Conservation (phyloP, 2,113 vertebrate genomes). For the Dicaeum eximium region DNA sequence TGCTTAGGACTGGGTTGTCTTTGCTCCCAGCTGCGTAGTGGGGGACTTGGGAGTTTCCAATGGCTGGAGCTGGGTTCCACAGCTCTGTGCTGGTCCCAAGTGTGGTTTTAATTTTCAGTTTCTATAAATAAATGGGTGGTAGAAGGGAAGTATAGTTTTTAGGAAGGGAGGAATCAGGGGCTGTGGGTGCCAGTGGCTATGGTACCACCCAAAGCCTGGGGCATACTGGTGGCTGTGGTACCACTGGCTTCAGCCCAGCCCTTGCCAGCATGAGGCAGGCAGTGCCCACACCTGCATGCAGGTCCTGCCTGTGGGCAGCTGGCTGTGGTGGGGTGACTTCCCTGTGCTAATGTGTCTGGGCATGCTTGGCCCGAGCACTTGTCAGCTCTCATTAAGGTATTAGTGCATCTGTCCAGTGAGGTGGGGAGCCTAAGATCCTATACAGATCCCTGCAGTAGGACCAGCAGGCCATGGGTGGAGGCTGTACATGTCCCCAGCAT, state of each 20-base stretch:
- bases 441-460: not conserved
- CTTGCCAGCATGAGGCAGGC: not conserved
- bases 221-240: not conserved
- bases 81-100: not conserved
- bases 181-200: not conserved
- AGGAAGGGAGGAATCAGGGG: not conserved
- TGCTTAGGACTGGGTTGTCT: not conserved
- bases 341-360: not conserved
- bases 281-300: not conserved
- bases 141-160: not conserved
- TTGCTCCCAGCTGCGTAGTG: not conserved
- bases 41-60: not conserved
- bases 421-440: not conserved
- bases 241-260: not conserved
- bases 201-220: not conserved
- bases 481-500: too few species aligned
- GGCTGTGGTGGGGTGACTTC: not conserved
- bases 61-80: not conserved
- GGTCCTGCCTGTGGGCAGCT: not conserved
- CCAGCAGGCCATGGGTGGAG: not conserved
- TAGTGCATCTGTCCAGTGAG: rapidly evolving
- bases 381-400: constrained; percentile 36
- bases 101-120: not conserved
- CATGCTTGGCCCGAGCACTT: not conserved
- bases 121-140: constrained; percentile 1